Base-by-base conservation (phyloP, 2,888 invertebrate species). In the Gymnocheta viridis region DNA sequence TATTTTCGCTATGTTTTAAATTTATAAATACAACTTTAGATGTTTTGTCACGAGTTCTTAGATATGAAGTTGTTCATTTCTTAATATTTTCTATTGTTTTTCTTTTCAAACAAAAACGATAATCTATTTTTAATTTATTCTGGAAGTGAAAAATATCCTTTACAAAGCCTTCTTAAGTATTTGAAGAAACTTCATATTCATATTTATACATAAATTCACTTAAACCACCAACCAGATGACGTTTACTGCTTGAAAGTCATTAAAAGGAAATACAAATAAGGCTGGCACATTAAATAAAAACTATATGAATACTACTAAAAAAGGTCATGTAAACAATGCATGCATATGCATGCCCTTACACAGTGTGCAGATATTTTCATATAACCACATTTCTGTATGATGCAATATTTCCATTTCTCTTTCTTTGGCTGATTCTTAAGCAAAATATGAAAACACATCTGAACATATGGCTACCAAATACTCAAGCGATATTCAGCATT, bases 241-340 rank as follows among this genome's bases (percentile, higher is more conserved):
- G 44, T 35, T 17, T 14, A 6, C 14, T 10, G 22, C 35, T 49
- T 49, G 19, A 32, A 70, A 27, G 0, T 41, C 41, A 74, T 64
- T 54, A 56, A 6, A 58, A 77, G 19, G 35, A 58, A 47, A 58
- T 67, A 77, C 24, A 66, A 56, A 76, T 66, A 66, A 32, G 56
- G 17, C 54, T 27, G 49, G 0, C 27, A 4, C 2, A 32, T 35
- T 35, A 35, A 67, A 41, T 12, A 14, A 14, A 14, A 49, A 29
- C 14, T 27, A 6, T 44, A 49, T 47, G 4, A 49, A 32, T 19
- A 14, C 29, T 19, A n/a, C 22, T 38, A 10, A 38, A 69, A n/a
- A 69, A 69, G 69, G 67, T 67, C 67, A 67, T 51, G 7, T n/a
- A 67, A 49, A 22, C 14, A 67, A 47, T 5, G 10, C 12, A 29